Evolutionary conservation across 2,888 invertebrate species (phyloP).

Genomic region (Eueremaeus valkanovi): DNA sequence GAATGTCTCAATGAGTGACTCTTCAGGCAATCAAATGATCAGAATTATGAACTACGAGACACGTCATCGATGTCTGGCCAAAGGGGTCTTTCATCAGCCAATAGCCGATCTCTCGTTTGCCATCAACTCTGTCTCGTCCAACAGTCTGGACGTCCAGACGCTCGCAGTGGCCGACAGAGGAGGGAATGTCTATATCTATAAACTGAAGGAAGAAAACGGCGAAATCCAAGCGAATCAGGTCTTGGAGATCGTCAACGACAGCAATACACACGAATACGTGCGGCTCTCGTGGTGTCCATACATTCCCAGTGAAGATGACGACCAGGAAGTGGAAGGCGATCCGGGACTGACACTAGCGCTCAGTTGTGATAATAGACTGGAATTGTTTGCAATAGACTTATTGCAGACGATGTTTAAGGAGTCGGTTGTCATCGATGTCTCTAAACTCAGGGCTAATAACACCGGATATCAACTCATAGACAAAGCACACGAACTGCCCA

Average conservation of each 20-base stretch:
- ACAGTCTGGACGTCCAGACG: conserved; percentile 11
- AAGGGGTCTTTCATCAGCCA: conserved; percentile 9
- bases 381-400: conserved; percentile 33
- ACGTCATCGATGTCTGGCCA: conserved; percentile 8
- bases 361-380: conserved; percentile 19
- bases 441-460: neutral
- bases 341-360: conserved; percentile 30
- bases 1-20: neutral
- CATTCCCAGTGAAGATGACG: conserved; percentile 30
- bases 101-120: conserved; percentile 38
- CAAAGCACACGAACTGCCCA: conserved; percentile 4
- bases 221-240: conserved; percentile 7
- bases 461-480: conserved; percentile 27
- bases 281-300: conserved; percentile 37
- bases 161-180: conserved; percentile 32
- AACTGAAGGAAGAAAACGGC: conserved; percentile 2
- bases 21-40: conserved; percentile 32
- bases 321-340: conserved; percentile 29
- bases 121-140: conserved; percentile 2
- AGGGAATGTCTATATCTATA: conserved; percentile 34
- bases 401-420: neutral
- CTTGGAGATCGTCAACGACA: conserved; percentile 33
- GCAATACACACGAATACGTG: neutral
- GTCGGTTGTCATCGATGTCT: neutral
- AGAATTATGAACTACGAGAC: conserved; percentile 35